A percentile compares a stretch with the other conserved stretches of the same genome.
phyloP scores from a whole-genome alignment of 2,888 invertebrate genomes.

The Athrips mouffetella region DNA sequence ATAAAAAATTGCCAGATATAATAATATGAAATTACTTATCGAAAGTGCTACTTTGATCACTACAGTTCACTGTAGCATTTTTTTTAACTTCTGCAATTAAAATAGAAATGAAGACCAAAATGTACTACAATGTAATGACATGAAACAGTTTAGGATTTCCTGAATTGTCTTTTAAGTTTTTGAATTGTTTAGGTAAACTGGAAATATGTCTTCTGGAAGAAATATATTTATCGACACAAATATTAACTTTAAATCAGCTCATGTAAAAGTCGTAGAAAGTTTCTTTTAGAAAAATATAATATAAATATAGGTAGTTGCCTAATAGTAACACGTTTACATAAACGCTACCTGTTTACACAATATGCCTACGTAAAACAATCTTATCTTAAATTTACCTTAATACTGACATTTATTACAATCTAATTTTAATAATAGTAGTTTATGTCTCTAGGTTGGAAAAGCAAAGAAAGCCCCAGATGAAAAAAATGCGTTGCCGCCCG shows the following conservation, averaged over 20 bases:
- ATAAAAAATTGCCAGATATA: too few relatives aligned
- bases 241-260: conserved; percentile 31
- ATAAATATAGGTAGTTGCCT: conserved; percentile 39
- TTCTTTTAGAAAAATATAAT: conserved; percentile 71
- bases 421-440: not conserved
- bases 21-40: too few relatives aligned
- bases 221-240: conserved; percentile 16
- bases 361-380: conserved; percentile 32
- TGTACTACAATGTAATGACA: too few relatives aligned
- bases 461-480: too few relatives aligned
- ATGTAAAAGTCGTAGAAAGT: conserved; percentile 64
- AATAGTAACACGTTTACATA: conserved; percentile 53
- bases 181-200: not conserved
- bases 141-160: too few relatives aligned
- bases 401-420: conserved; percentile 37
- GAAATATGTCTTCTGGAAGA: not conserved
- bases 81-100: too few relatives aligned
- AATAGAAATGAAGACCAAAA: too few relatives aligned
- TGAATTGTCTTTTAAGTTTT: not conserved
- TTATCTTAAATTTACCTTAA: conserved; percentile 32
- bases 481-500: too few relatives aligned
- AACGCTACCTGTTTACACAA: conserved; percentile 24
- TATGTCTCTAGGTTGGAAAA: conserved; percentile 15
- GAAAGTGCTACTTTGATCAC: too few relatives aligned
- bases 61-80: too few relatives aligned